phyloP scores from a whole-genome alignment of 2,888 invertebrate species.

The Chloroclystis v-ata region DNA sequence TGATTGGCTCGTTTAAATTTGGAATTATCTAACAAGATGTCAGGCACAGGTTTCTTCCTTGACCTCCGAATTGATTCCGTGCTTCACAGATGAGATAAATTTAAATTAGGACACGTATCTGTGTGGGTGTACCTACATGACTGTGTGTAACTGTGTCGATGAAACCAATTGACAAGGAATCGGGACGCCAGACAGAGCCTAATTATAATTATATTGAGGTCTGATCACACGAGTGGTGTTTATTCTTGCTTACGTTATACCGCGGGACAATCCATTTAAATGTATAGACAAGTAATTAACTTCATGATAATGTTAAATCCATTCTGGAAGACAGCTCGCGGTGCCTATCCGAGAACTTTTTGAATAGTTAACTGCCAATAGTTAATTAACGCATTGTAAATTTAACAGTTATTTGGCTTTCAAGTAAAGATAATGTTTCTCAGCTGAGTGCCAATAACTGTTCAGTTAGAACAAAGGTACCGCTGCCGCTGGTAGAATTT shows the following conservation, averaged over 20 bases:
- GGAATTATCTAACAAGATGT: conserved; percentile 12
- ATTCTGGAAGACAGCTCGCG: no score
- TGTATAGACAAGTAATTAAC: no score
- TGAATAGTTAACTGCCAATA: no score
- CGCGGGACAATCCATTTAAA: no score
- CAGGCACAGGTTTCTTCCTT: conserved; percentile 6
- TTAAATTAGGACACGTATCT: conserved; percentile 6
- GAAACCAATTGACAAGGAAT: no score
- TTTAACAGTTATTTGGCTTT: not conserved
- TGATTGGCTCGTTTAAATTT: conserved; percentile 10
- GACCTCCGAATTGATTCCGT: conserved; percentile 15
- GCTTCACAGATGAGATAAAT: conserved; percentile 5
- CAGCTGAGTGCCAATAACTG: not conserved
- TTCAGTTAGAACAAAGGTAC: not conserved
- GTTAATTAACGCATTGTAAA: not conserved
- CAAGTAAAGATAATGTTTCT: not conserved
- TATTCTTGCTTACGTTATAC: no score
- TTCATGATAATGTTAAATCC: no score
- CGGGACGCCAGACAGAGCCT: no score
- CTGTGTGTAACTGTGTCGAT: not conserved
- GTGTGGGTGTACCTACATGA: not conserved
- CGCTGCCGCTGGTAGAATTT: conserved; percentile 1
- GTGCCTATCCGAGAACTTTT: no score
- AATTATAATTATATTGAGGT: no score
- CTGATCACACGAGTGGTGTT: no score